Evolutionary conservation across 1,140 invertebrate species (phyloP).

Genomic region (Potamilus streckersoni): DNA sequence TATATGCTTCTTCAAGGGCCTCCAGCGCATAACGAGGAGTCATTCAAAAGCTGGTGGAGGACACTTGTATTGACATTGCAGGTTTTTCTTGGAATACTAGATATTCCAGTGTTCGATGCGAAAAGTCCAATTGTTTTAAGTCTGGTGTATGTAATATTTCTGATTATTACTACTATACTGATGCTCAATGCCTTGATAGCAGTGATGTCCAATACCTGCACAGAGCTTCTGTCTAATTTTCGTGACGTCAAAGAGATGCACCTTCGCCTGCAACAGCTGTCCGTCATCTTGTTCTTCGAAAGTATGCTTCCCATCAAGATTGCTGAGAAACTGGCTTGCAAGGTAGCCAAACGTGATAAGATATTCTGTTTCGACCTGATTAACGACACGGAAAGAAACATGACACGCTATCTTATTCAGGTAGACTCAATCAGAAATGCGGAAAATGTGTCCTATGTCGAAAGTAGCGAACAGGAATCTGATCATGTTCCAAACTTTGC

Average conservation of each 20-base stretch:
- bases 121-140: slow-evolving; percentile 36
- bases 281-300: slow-evolving; percentile 48
- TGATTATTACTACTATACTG: slow-evolving; percentile 47
- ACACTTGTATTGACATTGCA: slow-evolving; percentile 35
- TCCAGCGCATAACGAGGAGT: neutral
- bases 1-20: slow-evolving; percentile 23
- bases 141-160: slow-evolving; percentile 41
- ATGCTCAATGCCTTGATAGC: slow-evolving; percentile 55
- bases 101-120: slow-evolving; percentile 39
- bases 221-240: slow-evolving; percentile 36
- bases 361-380: too few species aligned
- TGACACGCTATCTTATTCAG: too few species aligned
- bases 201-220: slow-evolving; percentile 56
- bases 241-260: slow-evolving; percentile 33
- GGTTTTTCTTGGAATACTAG: slow-evolving; percentile 49
- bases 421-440: too few species aligned
- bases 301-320: slow-evolving; percentile 26
- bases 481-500: too few species aligned
- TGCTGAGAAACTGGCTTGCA: too few species aligned
- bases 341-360: too few species aligned
- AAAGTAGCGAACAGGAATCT: too few species aligned
- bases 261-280: slow-evolving; percentile 45
- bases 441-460: too few species aligned
- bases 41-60: too few species aligned
- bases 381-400: too few species aligned